phyloP scores from a whole-genome alignment of 2,113 vertebrate species.

The Puffinus mauretanicus region DNA sequence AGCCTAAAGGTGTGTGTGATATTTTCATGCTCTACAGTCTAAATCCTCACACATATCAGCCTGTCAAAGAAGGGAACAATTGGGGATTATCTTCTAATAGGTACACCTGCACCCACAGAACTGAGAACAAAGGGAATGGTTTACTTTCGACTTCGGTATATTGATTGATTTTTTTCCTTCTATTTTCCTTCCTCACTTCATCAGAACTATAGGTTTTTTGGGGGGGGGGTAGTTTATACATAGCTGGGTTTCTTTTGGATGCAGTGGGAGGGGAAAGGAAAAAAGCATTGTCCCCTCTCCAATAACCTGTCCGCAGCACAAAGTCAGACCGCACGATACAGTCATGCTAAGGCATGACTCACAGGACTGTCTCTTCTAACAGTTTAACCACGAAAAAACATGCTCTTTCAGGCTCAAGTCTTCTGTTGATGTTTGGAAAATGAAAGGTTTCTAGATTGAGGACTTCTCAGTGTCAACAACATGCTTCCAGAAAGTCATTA shows the following conservation, averaged over 20 bases:
- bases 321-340: neutral
- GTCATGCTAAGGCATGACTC: neutral
- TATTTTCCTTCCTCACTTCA: neutral
- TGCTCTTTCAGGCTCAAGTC: neutral
- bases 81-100: slow-evolving; percentile 29
- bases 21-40: slow-evolving; percentile 50
- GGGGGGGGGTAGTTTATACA: neutral
- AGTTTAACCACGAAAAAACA: neutral
- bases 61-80: slow-evolving; percentile 32
- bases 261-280: neutral
- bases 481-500: neutral
- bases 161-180: neutral
- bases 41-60: slow-evolving; percentile 47
- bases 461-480: neutral
- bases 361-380: neutral
- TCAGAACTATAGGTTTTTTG: neutral
- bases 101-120: neutral
- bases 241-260: neutral
- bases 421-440: neutral
- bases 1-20: slow-evolving; percentile 26
- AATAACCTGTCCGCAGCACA: neutral
- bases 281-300: neutral
- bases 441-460: neutral
- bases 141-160: neutral
- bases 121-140: neutral